Base-by-base conservation (phyloP, 2,113 vertebrate genomes). In the Psittacus erithacus region DNA sequence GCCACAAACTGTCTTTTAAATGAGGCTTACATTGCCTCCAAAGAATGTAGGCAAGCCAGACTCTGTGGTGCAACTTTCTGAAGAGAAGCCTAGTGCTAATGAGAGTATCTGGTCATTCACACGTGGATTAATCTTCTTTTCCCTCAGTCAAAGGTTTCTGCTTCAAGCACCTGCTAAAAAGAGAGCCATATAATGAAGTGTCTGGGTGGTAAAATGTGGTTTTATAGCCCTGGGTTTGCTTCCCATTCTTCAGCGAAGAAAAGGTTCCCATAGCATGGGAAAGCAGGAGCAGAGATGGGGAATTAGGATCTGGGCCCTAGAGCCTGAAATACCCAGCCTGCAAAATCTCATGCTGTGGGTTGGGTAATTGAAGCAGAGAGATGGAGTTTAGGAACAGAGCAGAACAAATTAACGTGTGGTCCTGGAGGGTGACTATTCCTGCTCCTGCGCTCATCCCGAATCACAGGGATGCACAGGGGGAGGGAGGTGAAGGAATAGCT, bases 1-100 rank as follows among this genome's bases (percentile, higher is more conserved):
- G 91, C 88, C 80, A 82, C 83, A 63, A 74, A 85, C 82, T 85
- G 67, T 73, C 77, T 94, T 95, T 87, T 92, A 92, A 92, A 92
- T 85, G 90, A 81, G 93, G 86, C 92, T 97, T 96, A 39, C 95
- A 67, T 65, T 91, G 44, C 82, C 69, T 88, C 46, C 69, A 59
- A 97, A 90, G 95, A 97, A 96, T 97, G 96, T 17, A 75, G 92
- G 94, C 90, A 74, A 88, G 94, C 95, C 90, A 94, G 96, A 73
- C 69, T 55, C 41, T 70, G 87, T 84, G 93, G 59, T 10, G 88
- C 82, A 96, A 68, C 73, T 91, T 95, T 75, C 53, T 19, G 23
- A 82, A 82, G 88, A 39, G 76, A 94, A 94, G 62, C 67, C 59
- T 16, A 9, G 60, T 11, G 70, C 74, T 92, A 74, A 82, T 77